These are phyloP conservation scores for Drosophila sucinea DNA, from an alignment of 1,140 invertebrate genomes.

Conservation along the genomic window DNA sequence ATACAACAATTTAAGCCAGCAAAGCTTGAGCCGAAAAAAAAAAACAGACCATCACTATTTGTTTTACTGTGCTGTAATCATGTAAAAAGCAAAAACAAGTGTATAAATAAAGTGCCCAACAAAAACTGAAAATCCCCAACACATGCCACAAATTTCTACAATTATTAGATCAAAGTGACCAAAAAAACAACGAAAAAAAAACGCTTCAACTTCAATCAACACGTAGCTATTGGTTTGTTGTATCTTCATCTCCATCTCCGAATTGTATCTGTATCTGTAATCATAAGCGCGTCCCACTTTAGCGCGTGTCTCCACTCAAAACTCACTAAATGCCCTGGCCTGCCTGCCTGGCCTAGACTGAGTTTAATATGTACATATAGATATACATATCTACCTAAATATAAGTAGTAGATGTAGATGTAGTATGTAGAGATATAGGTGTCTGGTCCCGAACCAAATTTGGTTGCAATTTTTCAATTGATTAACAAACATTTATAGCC, in stretches of 20 bases:
- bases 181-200: neutral
- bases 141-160: neutral
- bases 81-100: constrained; percentile 1
- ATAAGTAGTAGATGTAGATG: constrained; percentile 10
- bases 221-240: constrained; percentile 2
- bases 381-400: constrained; percentile 21
- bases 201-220: neutral
- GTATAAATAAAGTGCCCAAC: neutral
- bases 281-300: constrained; percentile 5
- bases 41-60: constrained; percentile 34
- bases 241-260: constrained; percentile 7
- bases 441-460: constrained; percentile 52
- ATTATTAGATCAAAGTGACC: neutral
- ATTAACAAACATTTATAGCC: constrained; percentile 45
- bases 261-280: constrained; percentile 5
- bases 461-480: constrained; percentile 72
- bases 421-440: constrained; percentile 18
- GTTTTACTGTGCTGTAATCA: constrained; percentile 1
- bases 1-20: constrained; percentile 16
- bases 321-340: neutral
- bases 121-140: neutral
- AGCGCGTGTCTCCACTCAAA: constrained; percentile 7
- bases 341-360: neutral
- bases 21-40: constrained; percentile 13
- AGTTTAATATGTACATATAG: neutral